A percentile compares a stretch with the other conserved stretches of the same genome.
These are phyloP conservation scores for Halcyon chelicuti DNA, from an alignment of 2,797 vertebrate genomes.

Conservation along the genomic window DNA sequence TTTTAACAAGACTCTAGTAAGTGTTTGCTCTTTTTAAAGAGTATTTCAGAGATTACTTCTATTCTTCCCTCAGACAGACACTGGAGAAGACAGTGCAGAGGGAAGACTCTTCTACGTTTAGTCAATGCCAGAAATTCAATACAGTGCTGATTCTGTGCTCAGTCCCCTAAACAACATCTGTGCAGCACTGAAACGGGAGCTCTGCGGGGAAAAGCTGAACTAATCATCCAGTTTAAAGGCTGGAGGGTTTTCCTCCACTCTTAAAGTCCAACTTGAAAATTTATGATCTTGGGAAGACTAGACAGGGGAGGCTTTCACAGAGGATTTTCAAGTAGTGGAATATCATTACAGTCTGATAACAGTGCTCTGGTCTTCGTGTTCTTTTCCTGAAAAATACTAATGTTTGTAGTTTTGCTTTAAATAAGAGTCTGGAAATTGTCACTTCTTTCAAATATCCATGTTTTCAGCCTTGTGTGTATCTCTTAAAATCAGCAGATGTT, in stretches of 20 bases:
- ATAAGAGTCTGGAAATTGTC: background rate
- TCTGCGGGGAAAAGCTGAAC: background rate
- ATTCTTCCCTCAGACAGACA: background rate
- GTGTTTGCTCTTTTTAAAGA: too few species aligned
- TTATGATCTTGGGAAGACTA: background rate
- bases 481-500: background rate
- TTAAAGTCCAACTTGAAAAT: background rate
- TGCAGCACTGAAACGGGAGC: background rate
- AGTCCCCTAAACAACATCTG: background rate
- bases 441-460: background rate
- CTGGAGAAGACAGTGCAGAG: background rate
- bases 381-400: background rate
- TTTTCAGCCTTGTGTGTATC: background rate
- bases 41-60: background rate
- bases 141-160: background rate
- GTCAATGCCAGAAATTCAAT: background rate
- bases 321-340: background rate
- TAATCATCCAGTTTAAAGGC: background rate
- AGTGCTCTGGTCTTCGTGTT: background rate
- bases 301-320: background rate
- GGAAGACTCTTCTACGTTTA: background rate
- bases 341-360: background rate
- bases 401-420: background rate
- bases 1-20: background rate
- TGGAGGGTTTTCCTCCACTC: background rate